Conservation (phyloP, 2,113 vertebrate species). For the Brachypodius melanocephalos region DNA sequence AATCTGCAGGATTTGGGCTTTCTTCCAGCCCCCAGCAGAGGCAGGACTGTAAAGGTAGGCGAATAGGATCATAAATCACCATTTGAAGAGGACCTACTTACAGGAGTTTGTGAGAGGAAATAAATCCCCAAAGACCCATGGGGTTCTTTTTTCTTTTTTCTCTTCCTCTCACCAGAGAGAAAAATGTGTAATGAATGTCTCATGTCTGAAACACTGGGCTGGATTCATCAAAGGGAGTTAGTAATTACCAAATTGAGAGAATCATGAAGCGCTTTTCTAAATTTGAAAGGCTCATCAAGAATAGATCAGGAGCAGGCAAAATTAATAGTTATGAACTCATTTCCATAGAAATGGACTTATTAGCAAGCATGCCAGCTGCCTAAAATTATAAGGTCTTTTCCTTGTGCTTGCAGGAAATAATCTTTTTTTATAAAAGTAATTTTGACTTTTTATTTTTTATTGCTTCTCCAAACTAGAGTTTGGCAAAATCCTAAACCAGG, state of each 20-base stretch:
- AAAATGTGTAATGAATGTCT: constrained; percentile 48
- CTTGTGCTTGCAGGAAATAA: constrained; percentile 61
- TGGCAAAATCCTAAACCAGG: not conserved
- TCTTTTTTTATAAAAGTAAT: constrained; percentile 50
- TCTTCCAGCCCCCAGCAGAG: not conserved
- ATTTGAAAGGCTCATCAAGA: constrained; percentile 73
- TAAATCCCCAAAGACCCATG: constrained; percentile 38
- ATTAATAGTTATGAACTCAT: constrained; percentile 70
- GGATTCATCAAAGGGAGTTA: constrained; percentile 61
- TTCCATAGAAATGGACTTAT: constrained; percentile 73
- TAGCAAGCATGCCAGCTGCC: constrained; percentile 61
- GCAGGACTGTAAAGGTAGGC: not conserved
- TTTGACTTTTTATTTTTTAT: constrained; percentile 32
- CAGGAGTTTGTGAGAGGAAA: constrained; percentile 23
- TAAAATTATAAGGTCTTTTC: constrained; percentile 62
- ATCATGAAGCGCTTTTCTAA: constrained; percentile 67
- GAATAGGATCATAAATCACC: not conserved
- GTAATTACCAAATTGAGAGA: constrained; percentile 70
- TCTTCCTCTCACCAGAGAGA: constrained; percentile 32
- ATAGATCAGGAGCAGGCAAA: constrained; percentile 68
- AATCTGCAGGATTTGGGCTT: not conserved
- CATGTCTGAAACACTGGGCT: constrained; percentile 55
- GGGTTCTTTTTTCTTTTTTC: not conserved
- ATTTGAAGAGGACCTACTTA: not conserved
- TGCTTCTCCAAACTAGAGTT: not conserved